Percentiles rank a stretch among this genome's conserved stretches.
These are phyloP conservation scores for Globodera rostochiensis DNA, from an alignment of 1,140 invertebrate genomes.

Conservation along the genomic window DNA sequence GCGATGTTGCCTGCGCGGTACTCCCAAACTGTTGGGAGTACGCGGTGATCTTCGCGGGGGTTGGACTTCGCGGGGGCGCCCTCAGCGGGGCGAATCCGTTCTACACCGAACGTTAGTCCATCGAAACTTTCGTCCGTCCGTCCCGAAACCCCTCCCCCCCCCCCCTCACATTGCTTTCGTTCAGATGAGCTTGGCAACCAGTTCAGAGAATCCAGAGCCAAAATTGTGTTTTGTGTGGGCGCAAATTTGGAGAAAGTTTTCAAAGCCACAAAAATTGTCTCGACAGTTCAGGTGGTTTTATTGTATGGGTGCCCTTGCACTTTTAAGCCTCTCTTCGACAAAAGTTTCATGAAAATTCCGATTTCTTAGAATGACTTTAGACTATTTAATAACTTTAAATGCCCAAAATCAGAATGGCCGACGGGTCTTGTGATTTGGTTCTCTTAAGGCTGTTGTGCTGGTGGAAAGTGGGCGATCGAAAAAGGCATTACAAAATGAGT, in stretches of 20 bases:
- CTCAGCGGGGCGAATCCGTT: conserved; percentile 48
- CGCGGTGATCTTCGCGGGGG: conserved; percentile 45
- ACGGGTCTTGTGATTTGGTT: not conserved
- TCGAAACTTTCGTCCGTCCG: conserved; percentile 24
- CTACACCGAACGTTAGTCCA: conserved; percentile 47
- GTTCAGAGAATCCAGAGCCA: conserved; percentile 46
- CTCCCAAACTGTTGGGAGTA: conserved; percentile 54
- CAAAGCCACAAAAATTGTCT: conserved; percentile 38
- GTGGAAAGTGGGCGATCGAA: conserved; percentile 33
- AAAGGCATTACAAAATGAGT: conserved; percentile 7
- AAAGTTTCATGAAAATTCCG: not conserved
- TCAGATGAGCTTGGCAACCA: conserved; percentile 51
- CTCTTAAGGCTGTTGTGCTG: conserved; percentile 46
- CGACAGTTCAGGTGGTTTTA: conserved; percentile 36
- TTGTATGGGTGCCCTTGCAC: too few relatives aligned
- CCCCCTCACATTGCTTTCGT: conserved; percentile 3
- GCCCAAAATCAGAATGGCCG: too few relatives aligned
- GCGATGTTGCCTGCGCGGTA: conserved; percentile 41
- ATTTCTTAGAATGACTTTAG: too few relatives aligned
- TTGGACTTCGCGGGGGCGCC: conserved; percentile 46
- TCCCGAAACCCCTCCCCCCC: conserved; percentile 12
- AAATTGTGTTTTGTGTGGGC: conserved; percentile 54
- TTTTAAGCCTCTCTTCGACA: not conserved
- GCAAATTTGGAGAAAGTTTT: conserved; percentile 35
- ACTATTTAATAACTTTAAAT: too few relatives aligned